Percentiles rank a stretch among this genome's conserved stretches.
These are phyloP conservation scores for Champsocephalus esox DNA, from an alignment of 2,797 vertebrate species.

Conservation along the genomic window DNA sequence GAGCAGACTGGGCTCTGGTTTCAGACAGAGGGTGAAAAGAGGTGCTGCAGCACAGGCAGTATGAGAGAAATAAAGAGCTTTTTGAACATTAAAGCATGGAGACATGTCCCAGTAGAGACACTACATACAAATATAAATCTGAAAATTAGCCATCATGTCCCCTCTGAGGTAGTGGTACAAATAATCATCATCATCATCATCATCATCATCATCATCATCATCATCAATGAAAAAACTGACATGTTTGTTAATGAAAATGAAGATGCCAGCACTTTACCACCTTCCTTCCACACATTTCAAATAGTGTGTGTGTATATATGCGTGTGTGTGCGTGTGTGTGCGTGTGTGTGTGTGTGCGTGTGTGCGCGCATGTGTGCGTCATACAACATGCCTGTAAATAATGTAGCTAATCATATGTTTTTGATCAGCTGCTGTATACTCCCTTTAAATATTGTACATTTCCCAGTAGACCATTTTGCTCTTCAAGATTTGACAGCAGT, in stretches of 20 bases:
- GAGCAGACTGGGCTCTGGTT: no score
- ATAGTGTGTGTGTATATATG: conserved; percentile 6
- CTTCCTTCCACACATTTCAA: conserved; percentile 31
- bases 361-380: conserved; percentile 8
- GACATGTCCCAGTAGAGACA: no score
- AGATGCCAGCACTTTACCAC: neutral
- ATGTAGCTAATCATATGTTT: conserved; percentile 31
- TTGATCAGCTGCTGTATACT: conserved; percentile 46
- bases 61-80: no score
- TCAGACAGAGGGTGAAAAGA: no score
- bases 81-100: no score
- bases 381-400: conserved; percentile 32
- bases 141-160: no score
- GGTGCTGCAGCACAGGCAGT: no score
- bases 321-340: conserved; percentile 12
- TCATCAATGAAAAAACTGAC: neutral
- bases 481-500: neutral
- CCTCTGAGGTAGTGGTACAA: no score
- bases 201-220: neutral
- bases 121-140: no score
- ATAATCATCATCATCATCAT: neutral
- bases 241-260: neutral
- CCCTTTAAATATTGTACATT: conserved; percentile 45
- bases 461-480: neutral
- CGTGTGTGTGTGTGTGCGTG: conserved; percentile 22